Evolutionary conservation across 2,888 invertebrate species (phyloP), one percentile per base, ranked within the genome.

Genomic region (Acronicta leporina): DNA sequence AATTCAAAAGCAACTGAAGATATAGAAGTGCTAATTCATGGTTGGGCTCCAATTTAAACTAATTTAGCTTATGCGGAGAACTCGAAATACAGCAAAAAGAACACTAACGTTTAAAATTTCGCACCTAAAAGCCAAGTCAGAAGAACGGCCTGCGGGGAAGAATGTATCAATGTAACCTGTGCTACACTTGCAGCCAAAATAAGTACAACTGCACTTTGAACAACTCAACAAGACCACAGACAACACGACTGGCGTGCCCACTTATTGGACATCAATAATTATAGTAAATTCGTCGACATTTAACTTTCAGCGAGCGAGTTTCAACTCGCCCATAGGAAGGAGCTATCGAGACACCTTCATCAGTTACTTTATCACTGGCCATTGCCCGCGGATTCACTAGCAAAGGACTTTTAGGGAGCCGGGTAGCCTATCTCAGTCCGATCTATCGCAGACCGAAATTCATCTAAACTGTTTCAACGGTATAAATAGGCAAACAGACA

Each of bases 161-260:
- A 16, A 15, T 42, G 7, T 16, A 14, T 13, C 16, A n/a, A 16
- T 20, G 10, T 11, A n/a, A 42, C 35, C 35, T 51, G 41, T 61
- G 15, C 35, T 27, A 68, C 53, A 65, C 53, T 65, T 67, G 38
- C 6, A 41, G 15, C 16, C 13, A 15, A 45, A 65, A 30, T 44
- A 51, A 14, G 35, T 33, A 63, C 46, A 69, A 69, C 43, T 56
- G 64, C 66, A 69, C 66, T 67, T 67, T 63, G 64, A 44, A 69
- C 46, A 67, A 49, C 50, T 57, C 40, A 56, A 41, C 66, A 67
- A 67, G 70, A 56, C 56, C 66, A 63, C 64, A 43, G 46, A 47
- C 20, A 57, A 41, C 64, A 69, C 64, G 70, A 69, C 56, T 63
- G 15, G 50, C 42, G 11, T 56, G 15, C 49, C 10, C 42, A 47